Percentiles rank a stretch among this genome's conserved stretches.
phyloP scores from a whole-genome alignment of 2,113 vertebrate species.

The Acrocephalus arundinaceus region DNA sequence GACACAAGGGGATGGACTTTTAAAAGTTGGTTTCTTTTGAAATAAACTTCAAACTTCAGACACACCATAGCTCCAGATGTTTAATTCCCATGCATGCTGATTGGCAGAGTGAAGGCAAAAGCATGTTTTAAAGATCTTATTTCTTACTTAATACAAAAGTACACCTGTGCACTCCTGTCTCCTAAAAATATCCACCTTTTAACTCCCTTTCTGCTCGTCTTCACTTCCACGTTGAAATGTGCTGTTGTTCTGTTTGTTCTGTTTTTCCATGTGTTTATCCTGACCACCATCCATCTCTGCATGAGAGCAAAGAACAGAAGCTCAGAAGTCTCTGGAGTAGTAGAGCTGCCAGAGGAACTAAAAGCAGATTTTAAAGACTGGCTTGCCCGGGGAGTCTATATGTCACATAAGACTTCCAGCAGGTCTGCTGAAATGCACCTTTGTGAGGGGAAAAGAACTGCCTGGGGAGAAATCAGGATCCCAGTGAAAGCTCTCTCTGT shows the following conservation, averaged over 20 bases:
- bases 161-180: background rate
- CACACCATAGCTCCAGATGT: background rate
- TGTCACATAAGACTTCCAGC: constrained; percentile 49
- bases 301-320: constrained; percentile 2
- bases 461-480: constrained; percentile 14
- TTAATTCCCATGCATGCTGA: background rate
- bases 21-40: background rate
- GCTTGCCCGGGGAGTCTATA: background rate
- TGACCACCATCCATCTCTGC: background rate
- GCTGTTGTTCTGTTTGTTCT: background rate
- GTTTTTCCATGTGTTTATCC: background rate
- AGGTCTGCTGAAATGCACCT: constrained; percentile 41
- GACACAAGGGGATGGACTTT: background rate
- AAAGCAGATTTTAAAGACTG: constrained; percentile 16
- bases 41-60: background rate
- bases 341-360: constrained; percentile 40
- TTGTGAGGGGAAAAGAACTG: background rate
- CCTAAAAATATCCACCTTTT: background rate
- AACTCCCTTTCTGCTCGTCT: background rate
- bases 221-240: background rate
- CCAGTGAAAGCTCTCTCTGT: background rate
- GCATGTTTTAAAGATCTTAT: background rate
- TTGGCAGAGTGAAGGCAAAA: background rate
- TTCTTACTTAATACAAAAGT: background rate
- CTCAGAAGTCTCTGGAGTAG: constrained; percentile 33